phyloP scores from a whole-genome alignment of 2,888 invertebrate genomes.

The Euspilapteryx auroguttella region DNA sequence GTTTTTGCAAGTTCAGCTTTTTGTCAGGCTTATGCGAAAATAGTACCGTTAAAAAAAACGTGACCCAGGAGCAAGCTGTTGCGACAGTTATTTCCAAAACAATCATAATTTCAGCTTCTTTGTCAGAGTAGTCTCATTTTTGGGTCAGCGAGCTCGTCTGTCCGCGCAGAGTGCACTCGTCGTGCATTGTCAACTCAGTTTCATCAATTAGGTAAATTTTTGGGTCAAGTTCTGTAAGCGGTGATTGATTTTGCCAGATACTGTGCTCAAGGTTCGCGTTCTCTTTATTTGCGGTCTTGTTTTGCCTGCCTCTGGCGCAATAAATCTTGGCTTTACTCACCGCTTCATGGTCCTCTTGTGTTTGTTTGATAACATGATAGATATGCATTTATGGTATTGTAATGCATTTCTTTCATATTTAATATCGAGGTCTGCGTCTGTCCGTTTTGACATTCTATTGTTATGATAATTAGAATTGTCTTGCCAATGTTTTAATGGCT shows the following conservation, averaged over 20 bases:
- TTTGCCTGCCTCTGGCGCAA: constrained; percentile 55
- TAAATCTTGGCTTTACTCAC: constrained; percentile 46
- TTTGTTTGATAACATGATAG: constrained; percentile 46
- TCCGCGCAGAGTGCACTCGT: not conserved
- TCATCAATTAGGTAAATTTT: constrained; percentile 42
- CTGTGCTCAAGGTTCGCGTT: constrained; percentile 53
- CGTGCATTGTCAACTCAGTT: constrained; percentile 16
- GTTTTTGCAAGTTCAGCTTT: no score
- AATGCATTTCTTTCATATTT: constrained; percentile 30
- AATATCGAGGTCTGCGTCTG: constrained; percentile 19
- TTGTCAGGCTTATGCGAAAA: no score
- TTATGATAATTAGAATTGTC: constrained; percentile 7
- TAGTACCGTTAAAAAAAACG: no score
- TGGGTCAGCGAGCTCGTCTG: not conserved
- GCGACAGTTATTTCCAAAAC: no score
- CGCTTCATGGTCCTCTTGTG: constrained; percentile 47
- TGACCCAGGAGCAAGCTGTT: no score
- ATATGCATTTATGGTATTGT: constrained; percentile 39
- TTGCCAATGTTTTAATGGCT: constrained; percentile 2
- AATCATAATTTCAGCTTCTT: no score
- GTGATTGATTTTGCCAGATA: constrained; percentile 61
- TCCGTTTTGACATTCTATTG: constrained; percentile 12
- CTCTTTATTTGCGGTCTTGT: constrained; percentile 59
- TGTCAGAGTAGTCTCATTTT: not conserved
- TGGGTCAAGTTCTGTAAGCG: constrained; percentile 54